Percentiles rank a stretch among this genome's conserved stretches.
These are phyloP conservation scores for Falco novaeseelandiae DNA, from an alignment of 2,797 vertebrate genomes.

Conservation along the genomic window DNA sequence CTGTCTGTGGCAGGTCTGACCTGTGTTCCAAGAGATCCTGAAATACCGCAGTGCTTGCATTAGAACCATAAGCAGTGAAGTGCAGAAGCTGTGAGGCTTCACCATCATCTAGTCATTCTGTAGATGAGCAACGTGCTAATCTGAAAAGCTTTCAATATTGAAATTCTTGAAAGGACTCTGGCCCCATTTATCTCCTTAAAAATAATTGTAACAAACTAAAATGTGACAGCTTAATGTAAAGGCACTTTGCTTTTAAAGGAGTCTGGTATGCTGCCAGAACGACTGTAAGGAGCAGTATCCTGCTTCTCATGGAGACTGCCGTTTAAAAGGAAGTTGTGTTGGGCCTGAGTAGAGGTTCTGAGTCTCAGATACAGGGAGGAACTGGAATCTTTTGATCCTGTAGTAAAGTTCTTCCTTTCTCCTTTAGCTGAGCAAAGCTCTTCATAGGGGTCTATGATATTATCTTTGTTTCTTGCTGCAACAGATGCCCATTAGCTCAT, in stretches of 20 bases:
- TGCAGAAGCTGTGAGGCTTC: neutral
- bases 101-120: neutral
- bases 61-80: neutral
- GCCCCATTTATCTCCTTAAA: neutral
- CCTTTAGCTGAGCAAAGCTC: neutral
- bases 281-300: neutral
- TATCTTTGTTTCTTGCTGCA: neutral
- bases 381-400: neutral
- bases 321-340: neutral
- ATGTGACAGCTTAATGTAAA: neutral
- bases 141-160: neutral
- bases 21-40: neutral
- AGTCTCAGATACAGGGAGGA: neutral
- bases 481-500: neutral
- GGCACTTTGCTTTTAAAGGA: neutral
- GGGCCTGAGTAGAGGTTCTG: neutral
- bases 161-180: neutral
- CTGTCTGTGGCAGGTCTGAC: neutral
- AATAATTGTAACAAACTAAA: neutral
- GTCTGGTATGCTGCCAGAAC: neutral
- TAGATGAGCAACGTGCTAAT: neutral
- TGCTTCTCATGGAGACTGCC: neutral
- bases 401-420: neutral
- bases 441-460: neutral
- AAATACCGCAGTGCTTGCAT: neutral